Conservation (phyloP, 2,888 invertebrate species). For the Plemyria rubiginata region DNA sequence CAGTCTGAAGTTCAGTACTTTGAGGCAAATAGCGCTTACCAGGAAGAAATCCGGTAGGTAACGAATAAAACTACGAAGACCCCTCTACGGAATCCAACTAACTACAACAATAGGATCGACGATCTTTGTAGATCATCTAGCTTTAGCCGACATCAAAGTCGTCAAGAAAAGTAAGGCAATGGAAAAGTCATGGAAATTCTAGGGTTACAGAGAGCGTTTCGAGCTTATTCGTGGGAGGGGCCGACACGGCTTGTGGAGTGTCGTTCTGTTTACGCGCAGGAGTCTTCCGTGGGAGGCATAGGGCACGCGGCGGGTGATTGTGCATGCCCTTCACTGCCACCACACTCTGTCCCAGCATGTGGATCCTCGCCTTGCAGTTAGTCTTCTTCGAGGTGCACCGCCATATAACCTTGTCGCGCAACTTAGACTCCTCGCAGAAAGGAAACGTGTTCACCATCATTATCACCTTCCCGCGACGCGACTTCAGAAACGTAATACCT, state of each 20-base stretch:
- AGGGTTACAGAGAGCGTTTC: slow-evolving; percentile 23
- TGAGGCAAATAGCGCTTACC: slow-evolving; percentile 13
- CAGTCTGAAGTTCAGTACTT: slow-evolving; percentile 35
- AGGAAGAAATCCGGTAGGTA: background rate
- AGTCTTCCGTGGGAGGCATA: slow-evolving; percentile 52
- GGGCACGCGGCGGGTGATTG: slow-evolving; percentile 77
- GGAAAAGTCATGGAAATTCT: slow-evolving; percentile 24
- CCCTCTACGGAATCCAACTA: background rate
- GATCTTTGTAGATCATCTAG: background rate
- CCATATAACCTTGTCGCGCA: slow-evolving; percentile 82
- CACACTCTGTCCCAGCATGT: slow-evolving; percentile 78
- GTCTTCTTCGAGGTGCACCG: slow-evolving; percentile 83
- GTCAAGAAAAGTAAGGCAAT: background rate
- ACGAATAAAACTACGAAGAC: background rate
- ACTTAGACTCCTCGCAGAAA: slow-evolving; percentile 82
- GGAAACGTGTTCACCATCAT: slow-evolving; percentile 85
- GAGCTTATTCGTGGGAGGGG: slow-evolving; percentile 13
- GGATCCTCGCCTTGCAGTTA: slow-evolving; percentile 81
- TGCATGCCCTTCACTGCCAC: slow-evolving; percentile 82
- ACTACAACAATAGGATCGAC: background rate
- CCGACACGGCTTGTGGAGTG: slow-evolving; percentile 32
- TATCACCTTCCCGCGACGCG: slow-evolving; percentile 80
- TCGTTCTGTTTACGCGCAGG: slow-evolving; percentile 52
- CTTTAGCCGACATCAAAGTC: background rate
- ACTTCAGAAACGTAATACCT: slow-evolving; percentile 82